Evolutionary conservation across 2,113 vertebrate genomes (phyloP), one percentile per base, ranked within the genome.

Genomic region (Anser cygnoides): DNA sequence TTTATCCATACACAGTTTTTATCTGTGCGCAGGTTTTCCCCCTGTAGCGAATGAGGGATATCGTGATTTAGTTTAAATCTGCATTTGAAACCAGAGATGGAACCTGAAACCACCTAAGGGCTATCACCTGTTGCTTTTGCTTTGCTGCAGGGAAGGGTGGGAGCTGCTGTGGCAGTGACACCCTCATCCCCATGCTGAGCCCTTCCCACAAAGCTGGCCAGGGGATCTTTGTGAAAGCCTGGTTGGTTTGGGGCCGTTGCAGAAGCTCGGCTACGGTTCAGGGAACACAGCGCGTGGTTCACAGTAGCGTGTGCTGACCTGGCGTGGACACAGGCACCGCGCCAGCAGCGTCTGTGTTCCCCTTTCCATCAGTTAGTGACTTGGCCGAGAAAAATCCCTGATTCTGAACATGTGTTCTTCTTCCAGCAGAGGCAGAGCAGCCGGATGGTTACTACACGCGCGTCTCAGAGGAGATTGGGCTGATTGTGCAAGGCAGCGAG

Each of bases 241-340:
- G 1, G 70, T 0, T 0, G 26, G 7, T 50, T 7, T 0, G 4
- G 52, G 52, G 11, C 52, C 16, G 23, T 22, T 1, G 0, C 29
- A 59, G 28, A 23, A 0, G 0, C 73, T 63, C 1, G 0, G 31
- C 15, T 28, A 4, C 0, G 1, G 31, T 10, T 58, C 44, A 20
- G 79, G 23, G 52, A 13, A 20, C 2, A 0, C 68, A 41, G 26
- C 17, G 7, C 22, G 2, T 21, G 9, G 12, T 6, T n/a, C 49
- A 0, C 49, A 1, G 5, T 0, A 3, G n/a, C 2, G 4, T 4
- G 44, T 7, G 2, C 66, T 21, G 16, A 37, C 3, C 41, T 7
- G 4, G 61, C 20, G 6, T 6, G 76, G 67, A 75, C 71, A 49
- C 0, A 1, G 39, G 65, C 29, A 5, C 26, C 66, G 29, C 12